These are phyloP conservation scores for Trichogramma dendrolimi DNA, from an alignment of 2,888 invertebrate genomes.

Conservation along the genomic window DNA sequence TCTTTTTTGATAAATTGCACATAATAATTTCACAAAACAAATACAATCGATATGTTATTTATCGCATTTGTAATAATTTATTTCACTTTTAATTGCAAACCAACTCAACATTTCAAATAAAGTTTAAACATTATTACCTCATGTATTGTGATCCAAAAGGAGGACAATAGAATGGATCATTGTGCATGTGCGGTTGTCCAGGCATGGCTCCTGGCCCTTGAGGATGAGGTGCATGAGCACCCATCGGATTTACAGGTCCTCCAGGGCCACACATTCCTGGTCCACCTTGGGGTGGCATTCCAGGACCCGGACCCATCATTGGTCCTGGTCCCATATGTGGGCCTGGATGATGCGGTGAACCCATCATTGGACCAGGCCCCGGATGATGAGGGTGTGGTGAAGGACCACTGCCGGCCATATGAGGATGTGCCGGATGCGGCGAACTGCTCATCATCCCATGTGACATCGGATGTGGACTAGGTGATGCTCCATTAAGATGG, in stretches of 20 bases:
- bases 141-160: conserved; percentile 59
- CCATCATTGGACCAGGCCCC: conserved; percentile 46
- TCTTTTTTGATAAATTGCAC: too few species aligned
- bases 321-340: conserved; percentile 48
- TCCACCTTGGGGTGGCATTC: conserved; percentile 48
- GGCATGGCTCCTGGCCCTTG: conserved; percentile 46
- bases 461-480: conserved; percentile 48
- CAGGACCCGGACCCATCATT: conserved; percentile 41
- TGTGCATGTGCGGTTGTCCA: conserved; percentile 54
- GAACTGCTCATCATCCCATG: conserved; percentile 50
- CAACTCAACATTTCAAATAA: too few species aligned
- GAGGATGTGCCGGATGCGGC: conserved; percentile 47
- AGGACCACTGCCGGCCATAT: conserved; percentile 48
- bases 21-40: too few species aligned
- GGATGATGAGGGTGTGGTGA: conserved; percentile 49
- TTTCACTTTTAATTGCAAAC: too few species aligned
- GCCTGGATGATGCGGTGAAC: conserved; percentile 49
- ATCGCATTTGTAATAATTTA: too few species aligned
- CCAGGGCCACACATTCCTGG: conserved; percentile 47
- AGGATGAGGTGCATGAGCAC: conserved; percentile 39
- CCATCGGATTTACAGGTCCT: conserved; percentile 48
- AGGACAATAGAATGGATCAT: conserved; percentile 60
- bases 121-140: conserved; percentile 50
- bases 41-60: too few species aligned
- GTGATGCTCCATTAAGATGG: conserved; percentile 48